Evolutionary conservation across 2,888 invertebrate genomes (phyloP), one percentile per base, ranked within the genome.

Genomic region (Parochlus steinenii): DNA sequence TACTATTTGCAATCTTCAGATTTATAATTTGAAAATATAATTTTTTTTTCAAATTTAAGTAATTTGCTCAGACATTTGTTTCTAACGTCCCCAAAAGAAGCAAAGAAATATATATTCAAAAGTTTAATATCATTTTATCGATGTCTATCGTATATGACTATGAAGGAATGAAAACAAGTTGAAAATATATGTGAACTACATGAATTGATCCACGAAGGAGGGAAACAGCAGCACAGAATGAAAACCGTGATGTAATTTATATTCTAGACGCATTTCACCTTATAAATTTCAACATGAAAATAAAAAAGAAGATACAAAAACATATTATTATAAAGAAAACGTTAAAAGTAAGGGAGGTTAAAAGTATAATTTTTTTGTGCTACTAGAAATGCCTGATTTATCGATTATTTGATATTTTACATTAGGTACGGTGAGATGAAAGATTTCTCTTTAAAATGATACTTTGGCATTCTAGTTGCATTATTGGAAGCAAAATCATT

Each of bases 251-350:
- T 36, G 29, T 26, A 26, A 36, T 36, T 36, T 36, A 36, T 36
- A 36, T 36, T 36, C 36, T 36, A 23, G 36, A 23, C 36, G 36
- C 36, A 36, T 36, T 36, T 36, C 12, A 36, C 36, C 36, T 36
- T 36, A 36, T 36, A 36, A 36, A 36, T 36, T 36, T 36, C 36
- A 29, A 30, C 36, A 36, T 36, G 24, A 34, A 31, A 34, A 28
- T 27, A 34, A 34, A 22, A 29, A 31, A 30, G 36, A 36, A 30
- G 36, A 36, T 30, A 36, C 36, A 36, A 30, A 36, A 36, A 36
- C 36, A 36, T 36, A 30, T 36, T 30, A 36, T 33, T 26, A 27
- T n/a, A 20, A 26, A 22, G 10, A 36, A 15, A 34, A 36, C 23
- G 26, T 26, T 17, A 15, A 23, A 18, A 33, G 26, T 26, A 26